phyloP scores from a whole-genome alignment of 2,797 vertebrate species.

The Margarornis squamiger region DNA sequence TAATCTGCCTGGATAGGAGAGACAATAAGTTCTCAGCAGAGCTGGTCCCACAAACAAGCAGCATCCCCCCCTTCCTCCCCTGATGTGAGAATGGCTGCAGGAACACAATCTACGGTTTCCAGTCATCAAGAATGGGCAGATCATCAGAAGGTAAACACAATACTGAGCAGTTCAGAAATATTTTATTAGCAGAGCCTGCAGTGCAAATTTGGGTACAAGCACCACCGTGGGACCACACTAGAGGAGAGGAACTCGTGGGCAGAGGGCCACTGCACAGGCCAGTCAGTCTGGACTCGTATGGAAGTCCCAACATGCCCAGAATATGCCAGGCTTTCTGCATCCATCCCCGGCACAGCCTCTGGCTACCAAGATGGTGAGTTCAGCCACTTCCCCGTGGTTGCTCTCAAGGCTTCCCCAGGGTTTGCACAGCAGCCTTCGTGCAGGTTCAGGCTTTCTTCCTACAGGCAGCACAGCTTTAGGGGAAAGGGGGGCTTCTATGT shows the following conservation, averaged over 20 bases:
- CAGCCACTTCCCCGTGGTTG: background rate
- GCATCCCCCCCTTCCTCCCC: background rate
- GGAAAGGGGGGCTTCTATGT: accelerated
- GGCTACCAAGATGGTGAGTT: background rate
- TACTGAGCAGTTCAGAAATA: background rate
- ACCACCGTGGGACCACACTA: background rate
- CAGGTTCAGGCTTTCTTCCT: background rate
- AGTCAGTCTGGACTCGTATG: background rate
- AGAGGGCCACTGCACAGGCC: background rate
- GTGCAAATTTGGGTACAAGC: background rate
- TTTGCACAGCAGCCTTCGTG: background rate
- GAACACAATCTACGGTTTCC: background rate
- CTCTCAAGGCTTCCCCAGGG: background rate
- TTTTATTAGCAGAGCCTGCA: background rate
- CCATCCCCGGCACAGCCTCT: background rate
- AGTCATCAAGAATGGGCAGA: background rate
- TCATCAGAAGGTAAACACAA: background rate
- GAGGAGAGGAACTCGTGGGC: background rate
- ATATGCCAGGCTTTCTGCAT: background rate
- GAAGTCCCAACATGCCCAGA: background rate
- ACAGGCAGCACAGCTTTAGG: background rate
- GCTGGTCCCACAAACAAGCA: background rate
- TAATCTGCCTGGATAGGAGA: background rate
- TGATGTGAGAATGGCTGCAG: background rate
- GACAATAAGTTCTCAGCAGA: background rate